Evolutionary conservation across 2,113 vertebrate genomes (phyloP).

Genomic region (Syngnathus scovelli): DNA sequence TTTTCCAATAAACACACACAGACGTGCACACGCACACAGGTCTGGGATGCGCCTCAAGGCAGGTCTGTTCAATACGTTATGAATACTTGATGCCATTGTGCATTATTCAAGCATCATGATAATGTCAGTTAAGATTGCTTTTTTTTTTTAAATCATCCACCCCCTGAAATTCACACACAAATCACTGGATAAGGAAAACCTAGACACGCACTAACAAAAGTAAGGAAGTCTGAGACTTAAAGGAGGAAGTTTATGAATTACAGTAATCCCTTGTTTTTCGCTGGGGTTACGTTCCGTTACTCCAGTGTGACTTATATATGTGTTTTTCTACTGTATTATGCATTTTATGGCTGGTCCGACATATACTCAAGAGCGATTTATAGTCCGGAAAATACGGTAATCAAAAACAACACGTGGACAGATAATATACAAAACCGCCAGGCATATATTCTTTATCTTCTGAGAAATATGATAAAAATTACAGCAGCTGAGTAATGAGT

Average conservation of each 20-base stretch:
- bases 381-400: too few relatives aligned
- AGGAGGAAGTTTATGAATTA: neutral
- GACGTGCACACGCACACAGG: conserved; percentile 31
- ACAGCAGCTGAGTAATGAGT: too few relatives aligned
- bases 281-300: neutral
- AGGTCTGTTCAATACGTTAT: conserved; percentile 70
- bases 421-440: too few relatives aligned
- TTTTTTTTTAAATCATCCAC: neutral
- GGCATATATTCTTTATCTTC: too few relatives aligned
- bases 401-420: too few relatives aligned
- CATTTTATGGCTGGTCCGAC: too few relatives aligned
- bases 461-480: too few relatives aligned
- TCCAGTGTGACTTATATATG: neutral
- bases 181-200: neutral
- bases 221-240: neutral
- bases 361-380: too few relatives aligned
- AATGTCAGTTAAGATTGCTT: conserved; percentile 55
- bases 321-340: too few relatives aligned
- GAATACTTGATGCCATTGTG: conserved; percentile 72
- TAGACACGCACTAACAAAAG: neutral
- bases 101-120: conserved; percentile 76
- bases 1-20: conserved; percentile 10
- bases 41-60: conserved; percentile 51
- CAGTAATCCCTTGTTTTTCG: too few relatives aligned
- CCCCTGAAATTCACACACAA: neutral